A percentile compares a stretch with the other conserved stretches of the same genome.
These are phyloP conservation scores for Mythimna pallens DNA, from an alignment of 2,888 invertebrate genomes.

Conservation along the genomic window DNA sequence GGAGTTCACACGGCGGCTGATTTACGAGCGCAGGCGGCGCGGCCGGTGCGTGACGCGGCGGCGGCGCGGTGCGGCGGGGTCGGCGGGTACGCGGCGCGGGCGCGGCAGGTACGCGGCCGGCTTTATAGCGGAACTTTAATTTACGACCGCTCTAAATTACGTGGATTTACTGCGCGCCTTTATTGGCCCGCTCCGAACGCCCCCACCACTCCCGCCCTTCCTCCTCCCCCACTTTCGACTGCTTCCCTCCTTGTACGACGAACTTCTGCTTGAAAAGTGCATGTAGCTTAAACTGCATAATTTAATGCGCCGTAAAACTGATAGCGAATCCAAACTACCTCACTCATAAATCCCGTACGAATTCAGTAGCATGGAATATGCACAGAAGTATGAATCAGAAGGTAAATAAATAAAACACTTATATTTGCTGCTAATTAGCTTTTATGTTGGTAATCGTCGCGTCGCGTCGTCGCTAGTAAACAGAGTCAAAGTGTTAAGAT, in stretches of 20 bases:
- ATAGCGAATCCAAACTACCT: constrained; percentile 69
- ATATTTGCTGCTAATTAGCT: constrained; percentile 64
- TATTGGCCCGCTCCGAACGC: constrained; percentile 87
- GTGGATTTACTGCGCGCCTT: constrained; percentile 90
- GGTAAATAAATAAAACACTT: constrained; percentile 62
- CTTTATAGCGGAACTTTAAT: constrained; percentile 90
- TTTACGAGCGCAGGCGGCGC: constrained; percentile 71
- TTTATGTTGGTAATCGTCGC: constrained; percentile 57
- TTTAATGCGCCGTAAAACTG: constrained; percentile 78
- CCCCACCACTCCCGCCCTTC: constrained; percentile 76
- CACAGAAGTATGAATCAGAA: constrained; percentile 58
- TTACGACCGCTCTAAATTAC: constrained; percentile 90
- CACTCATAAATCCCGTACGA: constrained; percentile 60
- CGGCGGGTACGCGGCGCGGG: constrained; percentile 70
- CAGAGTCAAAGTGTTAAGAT: constrained; percentile 58
- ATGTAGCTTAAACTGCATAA: constrained; percentile 77
- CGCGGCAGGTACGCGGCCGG: constrained; percentile 85
- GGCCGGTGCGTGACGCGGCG: constrained; percentile 69
- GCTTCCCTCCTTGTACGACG: constrained; percentile 74
- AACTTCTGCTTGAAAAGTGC: constrained; percentile 76
- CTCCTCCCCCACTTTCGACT: constrained; percentile 69
- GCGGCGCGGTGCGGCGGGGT: constrained; percentile 72
- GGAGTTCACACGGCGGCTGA: constrained; percentile 80
- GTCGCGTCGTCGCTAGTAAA: constrained; percentile 46
- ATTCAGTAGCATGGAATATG: constrained; percentile 63